A percentile compares a stretch with the other conserved stretches of the same genome.
phyloP scores from a whole-genome alignment of 2,888 invertebrate species.

The Noctua fimbriata region DNA sequence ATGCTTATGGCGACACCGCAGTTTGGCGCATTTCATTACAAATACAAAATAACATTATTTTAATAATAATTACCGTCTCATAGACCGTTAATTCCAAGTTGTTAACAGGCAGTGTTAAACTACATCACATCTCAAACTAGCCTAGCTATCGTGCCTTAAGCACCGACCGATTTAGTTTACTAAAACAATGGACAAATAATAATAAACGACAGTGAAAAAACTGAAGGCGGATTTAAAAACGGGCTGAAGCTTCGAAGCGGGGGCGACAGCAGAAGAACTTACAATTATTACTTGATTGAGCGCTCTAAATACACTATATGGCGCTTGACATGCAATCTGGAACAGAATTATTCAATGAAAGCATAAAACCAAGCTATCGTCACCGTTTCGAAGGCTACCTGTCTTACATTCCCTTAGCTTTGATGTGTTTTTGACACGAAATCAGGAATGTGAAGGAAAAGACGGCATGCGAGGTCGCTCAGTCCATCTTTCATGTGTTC shows the following conservation, averaged over 20 bases:
- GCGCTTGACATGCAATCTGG: slow-evolving; percentile 24
- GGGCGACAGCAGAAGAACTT: slow-evolving; percentile 48
- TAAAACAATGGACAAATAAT: slow-evolving; percentile 62
- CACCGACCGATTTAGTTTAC: slow-evolving; percentile 65
- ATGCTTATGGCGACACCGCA: slow-evolving; percentile 46
- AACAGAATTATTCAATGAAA: slow-evolving; percentile 17
- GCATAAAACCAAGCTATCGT: slow-evolving; percentile 42
- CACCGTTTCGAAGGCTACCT: slow-evolving; percentile 57
- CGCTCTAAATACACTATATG: slow-evolving; percentile 34
- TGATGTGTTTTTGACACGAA: slow-evolving; percentile 43
- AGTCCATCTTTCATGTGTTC: slow-evolving; percentile 46
- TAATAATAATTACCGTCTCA: slow-evolving; percentile 75
- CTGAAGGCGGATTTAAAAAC: slow-evolving; percentile 67
- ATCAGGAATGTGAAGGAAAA: slow-evolving; percentile 63
- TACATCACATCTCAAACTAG: slow-evolving; percentile 73
- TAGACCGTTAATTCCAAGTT: slow-evolving; percentile 75
- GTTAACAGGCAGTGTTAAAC: slow-evolving; percentile 72
- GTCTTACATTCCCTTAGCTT: slow-evolving; percentile 49
- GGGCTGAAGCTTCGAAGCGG: slow-evolving; percentile 54
- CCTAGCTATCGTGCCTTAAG: slow-evolving; percentile 68
- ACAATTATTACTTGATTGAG: slow-evolving; percentile 27
- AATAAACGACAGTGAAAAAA: slow-evolving; percentile 55
- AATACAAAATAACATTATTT: slow-evolving; percentile 64
- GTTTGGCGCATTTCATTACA: slow-evolving; percentile 48
- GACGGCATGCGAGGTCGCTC: slow-evolving; percentile 51